A percentile compares a stretch with the other conserved stretches of the same genome.
Evolutionary conservation across 1,140 invertebrate genomes (phyloP).

Genomic region (Drosophila burlai): DNA sequence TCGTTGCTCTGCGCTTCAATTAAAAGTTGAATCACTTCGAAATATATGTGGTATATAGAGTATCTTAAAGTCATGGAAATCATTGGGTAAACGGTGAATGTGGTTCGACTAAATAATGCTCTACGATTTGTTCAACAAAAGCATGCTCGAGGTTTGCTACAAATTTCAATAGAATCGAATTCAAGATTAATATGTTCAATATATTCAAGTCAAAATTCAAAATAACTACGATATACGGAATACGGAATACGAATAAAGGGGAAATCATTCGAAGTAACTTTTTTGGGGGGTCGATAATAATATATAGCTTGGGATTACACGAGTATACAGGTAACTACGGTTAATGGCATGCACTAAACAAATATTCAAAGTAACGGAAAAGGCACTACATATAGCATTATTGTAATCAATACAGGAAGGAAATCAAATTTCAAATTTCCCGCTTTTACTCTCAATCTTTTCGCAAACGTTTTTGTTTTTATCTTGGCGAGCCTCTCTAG

Average conservation of each 20-base stretch:
- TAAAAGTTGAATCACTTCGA: slow-evolving; percentile 36
- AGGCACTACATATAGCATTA: slow-evolving; percentile 16
- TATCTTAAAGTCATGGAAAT: slow-evolving; percentile 39
- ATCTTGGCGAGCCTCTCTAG: slow-evolving; percentile 30
- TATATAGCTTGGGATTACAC: not conserved
- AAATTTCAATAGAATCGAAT: slow-evolving; percentile 7
- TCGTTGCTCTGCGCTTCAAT: slow-evolving; percentile 54
- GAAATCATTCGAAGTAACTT: slow-evolving; percentile 4
- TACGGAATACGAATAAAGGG: slow-evolving; percentile 12
- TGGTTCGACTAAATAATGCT: slow-evolving; percentile 44
- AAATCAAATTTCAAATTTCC: slow-evolving; percentile 16
- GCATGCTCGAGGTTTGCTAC: slow-evolving; percentile 28
- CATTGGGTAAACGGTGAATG: slow-evolving; percentile 43
- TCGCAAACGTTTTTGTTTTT: slow-evolving; percentile 4
- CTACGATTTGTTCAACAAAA: slow-evolving; percentile 40
- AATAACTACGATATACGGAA: slow-evolving; percentile 28
- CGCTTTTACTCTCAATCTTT: slow-evolving; percentile 7
- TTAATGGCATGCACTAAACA: slow-evolving; percentile 36
- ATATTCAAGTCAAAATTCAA: slow-evolving; percentile 34
- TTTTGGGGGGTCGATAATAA: not conserved
- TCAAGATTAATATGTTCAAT: not conserved
- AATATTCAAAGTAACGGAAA: slow-evolving; percentile 15
- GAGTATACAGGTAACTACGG: slow-evolving; percentile 19
- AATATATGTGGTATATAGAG: not conserved
- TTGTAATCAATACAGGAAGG: slow-evolving; percentile 18